phyloP scores from a whole-genome alignment of 2,797 vertebrate genomes.

The Channallabes apus region DNA sequence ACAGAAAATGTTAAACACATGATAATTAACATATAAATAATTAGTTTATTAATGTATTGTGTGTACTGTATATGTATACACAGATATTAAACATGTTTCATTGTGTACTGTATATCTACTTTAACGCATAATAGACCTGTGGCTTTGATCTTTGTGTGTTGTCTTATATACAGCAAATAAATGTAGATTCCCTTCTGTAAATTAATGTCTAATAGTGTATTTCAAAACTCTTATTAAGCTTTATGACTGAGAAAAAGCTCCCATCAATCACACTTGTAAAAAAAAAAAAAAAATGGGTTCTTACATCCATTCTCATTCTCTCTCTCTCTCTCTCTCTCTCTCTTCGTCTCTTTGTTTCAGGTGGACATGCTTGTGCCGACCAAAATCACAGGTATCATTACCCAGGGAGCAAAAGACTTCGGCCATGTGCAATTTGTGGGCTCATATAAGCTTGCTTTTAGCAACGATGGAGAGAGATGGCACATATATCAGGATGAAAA shows the following conservation, averaged over 20 bases:
- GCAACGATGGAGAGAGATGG: slow-evolving; percentile 91
- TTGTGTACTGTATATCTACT: not conserved
- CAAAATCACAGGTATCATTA: slow-evolving; percentile 96
- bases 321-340: slow-evolving; percentile 42
- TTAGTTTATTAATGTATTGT: too few species aligned
- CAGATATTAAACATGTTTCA: not conserved
- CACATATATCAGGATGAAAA: slow-evolving; percentile 93
- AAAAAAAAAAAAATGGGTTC: not conserved
- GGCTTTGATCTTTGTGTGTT: not conserved
- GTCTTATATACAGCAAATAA: not conserved
- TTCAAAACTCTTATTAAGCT: not conserved
- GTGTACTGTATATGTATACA: not conserved
- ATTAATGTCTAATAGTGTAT: not conserved
- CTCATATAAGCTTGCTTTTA: slow-evolving; percentile 96
- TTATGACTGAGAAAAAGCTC: not conserved
- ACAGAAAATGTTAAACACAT: not conserved
- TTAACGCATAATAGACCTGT: not conserved
- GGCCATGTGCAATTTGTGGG: slow-evolving; percentile 97
- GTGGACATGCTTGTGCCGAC: slow-evolving; percentile 89
- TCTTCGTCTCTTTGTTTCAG: slow-evolving; percentile 65
- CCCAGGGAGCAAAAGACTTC: slow-evolving; percentile 98
- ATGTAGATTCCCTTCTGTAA: not conserved
- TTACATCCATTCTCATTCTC: slow-evolving; percentile 11
- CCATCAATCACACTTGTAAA: not conserved
- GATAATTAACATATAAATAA: too few species aligned